These are phyloP conservation scores for Chrysomallon squamiferum DNA, from an alignment of 1,140 invertebrate species.

Conservation along the genomic window DNA sequence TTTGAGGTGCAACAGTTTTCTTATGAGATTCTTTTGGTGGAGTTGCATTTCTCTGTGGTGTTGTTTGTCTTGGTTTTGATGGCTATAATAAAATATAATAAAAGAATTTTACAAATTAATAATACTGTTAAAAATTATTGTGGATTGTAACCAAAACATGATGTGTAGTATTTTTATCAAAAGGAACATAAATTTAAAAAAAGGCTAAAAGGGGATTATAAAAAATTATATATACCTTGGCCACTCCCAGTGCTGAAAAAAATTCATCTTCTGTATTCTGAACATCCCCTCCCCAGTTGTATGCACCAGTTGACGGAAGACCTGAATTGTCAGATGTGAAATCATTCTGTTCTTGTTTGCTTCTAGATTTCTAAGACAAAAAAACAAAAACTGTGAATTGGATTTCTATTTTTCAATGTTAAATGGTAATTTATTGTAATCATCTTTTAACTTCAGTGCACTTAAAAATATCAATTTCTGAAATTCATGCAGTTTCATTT, in stretches of 20 bases:
- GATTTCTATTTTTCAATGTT: too few relatives aligned
- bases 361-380: too few relatives aligned
- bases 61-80: not conserved
- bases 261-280: constrained; percentile 47
- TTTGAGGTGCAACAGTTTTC: not conserved
- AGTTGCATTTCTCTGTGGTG: constrained; percentile 1
- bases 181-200: too few relatives aligned
- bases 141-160: not conserved
- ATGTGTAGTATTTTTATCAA: too few relatives aligned
- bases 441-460: too few relatives aligned
- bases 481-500: too few relatives aligned
- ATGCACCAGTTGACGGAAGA: constrained; percentile 45
- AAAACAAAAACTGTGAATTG: too few relatives aligned
- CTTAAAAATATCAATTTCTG: too few relatives aligned
- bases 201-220: too few relatives aligned
- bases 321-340: constrained; percentile 41
- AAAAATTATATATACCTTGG: too few relatives aligned
- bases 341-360: constrained; percentile 79
- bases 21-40: constrained; percentile 11
- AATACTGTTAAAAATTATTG: not conserved
- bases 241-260: constrained; percentile 21
- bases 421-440: too few relatives aligned
- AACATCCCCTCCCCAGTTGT: constrained; percentile 52
- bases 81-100: constrained; percentile 3
- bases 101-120: not conserved